Base-by-base conservation (phyloP, 2,888 invertebrate genomes). In the Tenthredo notha region DNA sequence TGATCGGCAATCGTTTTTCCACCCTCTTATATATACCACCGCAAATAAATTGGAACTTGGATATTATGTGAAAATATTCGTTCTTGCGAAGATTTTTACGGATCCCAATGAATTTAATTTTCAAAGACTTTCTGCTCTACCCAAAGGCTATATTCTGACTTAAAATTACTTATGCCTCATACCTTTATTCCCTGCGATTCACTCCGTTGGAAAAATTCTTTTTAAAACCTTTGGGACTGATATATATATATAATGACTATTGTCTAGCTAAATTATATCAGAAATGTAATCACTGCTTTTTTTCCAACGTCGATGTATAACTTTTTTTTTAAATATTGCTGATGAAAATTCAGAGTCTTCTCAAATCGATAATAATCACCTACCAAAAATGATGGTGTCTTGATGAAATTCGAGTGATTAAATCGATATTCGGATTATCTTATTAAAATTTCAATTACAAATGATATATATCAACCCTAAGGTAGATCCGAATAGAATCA, bases 21-120 rank as follows among this genome's bases (percentile, higher is more conserved):
- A n/a, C 77, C 50, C 33, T 40, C 9, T 37, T 37, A 37, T 47
- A 7, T 2, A 29, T n/a, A 29, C 18, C 43, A 25, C 25, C 77
- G 25, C 12, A 75, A 33, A 9, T 77, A 77, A 77, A 77, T 77
- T 77, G 33, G 50, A 77, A 77, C 50, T 29, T 18, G 75, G 25
- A 75, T 47, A 75, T 75, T 47, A 75, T 75, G n/a, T 77, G 10
- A 50, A 54, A 77, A 77, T 77, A 77, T 54, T 77, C 77, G 47
- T 33, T 54, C 33, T 54, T n/a, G 29, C 9, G 1, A 54, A 18
- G 33, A 54, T 77, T 54, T 54, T 50, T n/a, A 50, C 18, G 29
- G 33, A 54, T 77, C 25, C 54, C 77, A n/a, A 50, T 50, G 77
- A 54, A 77, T 77, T 47, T 50, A 33, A n/a, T 18, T 50, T 54